phyloP scores from a whole-genome alignment of 2,888 invertebrate species.

The Chymomyza amoena region DNA sequence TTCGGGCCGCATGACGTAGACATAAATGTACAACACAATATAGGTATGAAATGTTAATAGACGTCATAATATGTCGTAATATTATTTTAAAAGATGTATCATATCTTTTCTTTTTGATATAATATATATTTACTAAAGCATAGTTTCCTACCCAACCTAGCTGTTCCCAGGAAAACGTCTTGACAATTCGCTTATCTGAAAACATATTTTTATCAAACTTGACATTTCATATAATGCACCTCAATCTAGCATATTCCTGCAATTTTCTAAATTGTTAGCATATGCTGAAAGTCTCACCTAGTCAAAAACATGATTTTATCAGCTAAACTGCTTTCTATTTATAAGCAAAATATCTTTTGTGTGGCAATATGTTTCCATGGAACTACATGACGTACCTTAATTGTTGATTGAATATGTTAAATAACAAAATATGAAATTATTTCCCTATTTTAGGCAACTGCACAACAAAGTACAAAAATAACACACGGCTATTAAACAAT shows the following conservation, averaged over 20 bases:
- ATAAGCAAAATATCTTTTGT: background rate
- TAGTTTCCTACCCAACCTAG: too few species aligned
- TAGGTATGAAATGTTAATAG: too few species aligned
- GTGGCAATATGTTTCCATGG: background rate
- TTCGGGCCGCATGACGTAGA: too few species aligned
- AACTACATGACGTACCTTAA: background rate
- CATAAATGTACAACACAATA: too few species aligned
- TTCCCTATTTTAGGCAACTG: background rate
- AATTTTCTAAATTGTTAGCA: background rate
- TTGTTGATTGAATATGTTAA: background rate
- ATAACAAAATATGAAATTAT: background rate
- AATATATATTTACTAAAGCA: too few species aligned
- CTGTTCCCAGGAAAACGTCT: too few species aligned
- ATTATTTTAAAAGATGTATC: too few species aligned
- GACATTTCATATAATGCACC: background rate
- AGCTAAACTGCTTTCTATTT: background rate
- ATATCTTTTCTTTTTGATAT: too few species aligned
- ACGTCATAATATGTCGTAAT: too few species aligned
- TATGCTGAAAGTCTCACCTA: background rate
- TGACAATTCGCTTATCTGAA: too few species aligned
- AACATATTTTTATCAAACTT: background rate
- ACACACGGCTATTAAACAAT: too few species aligned
- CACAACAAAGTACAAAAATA: background rate
- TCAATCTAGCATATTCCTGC: too few species aligned
- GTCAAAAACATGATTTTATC: background rate